Evolutionary conservation across 2,888 invertebrate species (phyloP), one percentile per base, ranked within the genome.

Genomic region (Drosophila limbata): DNA sequence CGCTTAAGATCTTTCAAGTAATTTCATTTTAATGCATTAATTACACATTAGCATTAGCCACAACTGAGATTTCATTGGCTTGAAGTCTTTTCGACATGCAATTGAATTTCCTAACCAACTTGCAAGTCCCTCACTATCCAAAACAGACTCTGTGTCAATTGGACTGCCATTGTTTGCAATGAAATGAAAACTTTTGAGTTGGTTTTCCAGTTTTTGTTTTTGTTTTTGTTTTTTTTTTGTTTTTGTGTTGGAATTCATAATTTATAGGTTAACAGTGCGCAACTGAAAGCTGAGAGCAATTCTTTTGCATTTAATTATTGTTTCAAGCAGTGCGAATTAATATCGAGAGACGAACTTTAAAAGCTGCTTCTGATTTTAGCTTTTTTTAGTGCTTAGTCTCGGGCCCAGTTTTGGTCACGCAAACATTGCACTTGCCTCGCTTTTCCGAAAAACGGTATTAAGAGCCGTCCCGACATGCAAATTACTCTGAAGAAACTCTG

Each of bases 251-350:
- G 84, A 84, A 86, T 88, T 66, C 48, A 74, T 87, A 88, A 86
- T 88, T 88, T 88, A 76, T 86, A 70, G 89, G 86, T 88, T 87
- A 86, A 71, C 74, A 76, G 80, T 77, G 80, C 69, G 56, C 62
- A 71, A 60, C 60, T 45, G 63, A 69, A 64, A 77, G 69, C 70
- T 62, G 55, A 50, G 64, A 69, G 52, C 15, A 52, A 68, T 86
- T 82, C 77, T 82, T 70, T 56, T 57, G 37, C n/a, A 67, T 64
- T 72, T 76, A 44, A 66, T 61, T 69, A 42, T 33, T 15, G 9
- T 11, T 25, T 25, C n/a, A 59, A 19, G 10, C 19, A 39, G 40
- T 50, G 31, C 10, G 13, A 59, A 28, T 21, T 25, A 42, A 17
- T 45, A 55, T 57, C 17, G n/a, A 4, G 4, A n/a, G 33, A 28